Conservation (phyloP, 2,797 vertebrate species). For the Australoheros facetus region DNA sequence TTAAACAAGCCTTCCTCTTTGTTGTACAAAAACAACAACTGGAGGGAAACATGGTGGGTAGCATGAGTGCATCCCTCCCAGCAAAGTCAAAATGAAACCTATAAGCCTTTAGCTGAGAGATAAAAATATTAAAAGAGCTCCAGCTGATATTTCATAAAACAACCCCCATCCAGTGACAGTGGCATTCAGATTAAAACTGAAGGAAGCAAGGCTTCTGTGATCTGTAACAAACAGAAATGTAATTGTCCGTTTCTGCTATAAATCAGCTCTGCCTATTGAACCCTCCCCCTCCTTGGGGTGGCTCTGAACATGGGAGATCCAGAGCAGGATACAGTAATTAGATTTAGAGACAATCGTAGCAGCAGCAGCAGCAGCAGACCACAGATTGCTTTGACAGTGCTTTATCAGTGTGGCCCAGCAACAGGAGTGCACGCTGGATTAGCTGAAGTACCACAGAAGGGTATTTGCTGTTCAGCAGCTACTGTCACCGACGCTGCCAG, state of each 20-base stretch:
- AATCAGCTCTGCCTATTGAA: slow-evolving; percentile 30
- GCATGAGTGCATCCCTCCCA: background rate
- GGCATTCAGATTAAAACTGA: background rate
- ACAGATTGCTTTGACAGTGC: slow-evolving; percentile 32
- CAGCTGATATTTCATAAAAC: slow-evolving; percentile 36
- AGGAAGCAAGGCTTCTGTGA: slow-evolving; percentile 20
- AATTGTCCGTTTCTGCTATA: slow-evolving; percentile 33
- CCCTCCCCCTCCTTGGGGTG: slow-evolving; percentile 9
- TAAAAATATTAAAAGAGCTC: slow-evolving; percentile 26
- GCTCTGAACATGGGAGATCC: slow-evolving; percentile 56
- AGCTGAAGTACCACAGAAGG: slow-evolving; percentile 36
- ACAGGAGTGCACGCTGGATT: slow-evolving; percentile 29
- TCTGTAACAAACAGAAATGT: slow-evolving; percentile 32
- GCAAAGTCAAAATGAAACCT: slow-evolving; percentile 38
- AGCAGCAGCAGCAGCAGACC: slow-evolving; percentile 19
- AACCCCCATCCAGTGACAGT: background rate
- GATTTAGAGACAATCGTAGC: slow-evolving; percentile 56
- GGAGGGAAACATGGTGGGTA: slow-evolving; percentile 9
- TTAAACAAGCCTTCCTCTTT: slow-evolving; percentile 19
- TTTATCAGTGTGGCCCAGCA: slow-evolving; percentile 49
- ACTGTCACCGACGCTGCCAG: slow-evolving; percentile 24
- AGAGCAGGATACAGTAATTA: slow-evolving; percentile 60
- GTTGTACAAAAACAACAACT: slow-evolving; percentile 45
- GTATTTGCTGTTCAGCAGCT: slow-evolving; percentile 35
- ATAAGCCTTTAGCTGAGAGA: slow-evolving; percentile 17